A percentile compares a stretch with the other conserved stretches of the same genome.
These are phyloP conservation scores for Nylanderia fulva DNA, from an alignment of 1,140 invertebrate genomes.

Conservation along the genomic window DNA sequence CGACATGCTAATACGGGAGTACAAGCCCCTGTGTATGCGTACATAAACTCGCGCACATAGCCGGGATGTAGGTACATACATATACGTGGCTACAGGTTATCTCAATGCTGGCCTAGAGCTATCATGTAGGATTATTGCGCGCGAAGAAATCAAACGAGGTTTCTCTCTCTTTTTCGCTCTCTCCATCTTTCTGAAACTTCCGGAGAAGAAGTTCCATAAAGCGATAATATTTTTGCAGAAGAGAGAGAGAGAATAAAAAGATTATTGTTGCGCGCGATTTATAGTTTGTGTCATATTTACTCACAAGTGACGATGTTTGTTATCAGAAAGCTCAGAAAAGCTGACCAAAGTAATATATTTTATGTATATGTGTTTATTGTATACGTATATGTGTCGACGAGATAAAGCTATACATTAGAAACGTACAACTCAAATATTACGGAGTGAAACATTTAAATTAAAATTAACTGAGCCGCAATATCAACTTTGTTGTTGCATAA, in stretches of 20 bases:
- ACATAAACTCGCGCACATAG: constrained; percentile 46
- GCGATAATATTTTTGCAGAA: constrained; percentile 43
- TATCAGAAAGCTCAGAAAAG: neutral
- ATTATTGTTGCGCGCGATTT: constrained; percentile 22
- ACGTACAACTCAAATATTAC: constrained; percentile 45
- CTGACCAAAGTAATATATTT: constrained; percentile 27
- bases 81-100: constrained; percentile 44
- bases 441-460: constrained; percentile 54
- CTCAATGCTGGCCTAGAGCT: constrained; percentile 52
- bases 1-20: constrained; percentile 37
- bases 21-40: constrained; percentile 30
- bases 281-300: constrained; percentile 21
- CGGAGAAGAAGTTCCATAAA: neutral
- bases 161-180: neutral
- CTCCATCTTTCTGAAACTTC: neutral
- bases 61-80: neutral
- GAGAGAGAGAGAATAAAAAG: constrained; percentile 11
- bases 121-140: constrained; percentile 49
- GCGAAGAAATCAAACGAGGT: constrained; percentile 33
- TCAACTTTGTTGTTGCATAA: constrained; percentile 53
- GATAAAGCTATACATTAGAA: constrained; percentile 10
- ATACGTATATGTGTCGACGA: too few relatives aligned
- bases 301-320: constrained; percentile 45
- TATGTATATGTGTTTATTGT: neutral
- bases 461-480: constrained; percentile 49